phyloP scores from a whole-genome alignment of 2,888 invertebrate species.

The Salticus scenicus region DNA sequence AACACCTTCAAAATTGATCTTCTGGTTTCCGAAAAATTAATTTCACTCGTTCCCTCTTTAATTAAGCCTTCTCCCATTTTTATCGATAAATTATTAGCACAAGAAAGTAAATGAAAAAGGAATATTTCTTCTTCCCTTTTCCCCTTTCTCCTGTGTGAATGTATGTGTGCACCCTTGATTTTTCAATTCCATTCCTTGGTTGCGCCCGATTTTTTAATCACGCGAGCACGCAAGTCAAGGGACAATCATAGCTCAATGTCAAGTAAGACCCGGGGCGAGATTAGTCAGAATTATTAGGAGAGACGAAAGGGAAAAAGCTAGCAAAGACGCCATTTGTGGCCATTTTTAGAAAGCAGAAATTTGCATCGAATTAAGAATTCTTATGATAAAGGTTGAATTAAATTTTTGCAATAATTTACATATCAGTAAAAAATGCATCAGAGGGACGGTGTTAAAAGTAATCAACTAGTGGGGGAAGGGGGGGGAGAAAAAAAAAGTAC shows the following conservation, averaged over 20 bases:
- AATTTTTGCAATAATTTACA: too few relatives aligned
- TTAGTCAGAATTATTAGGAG: constrained; percentile 40
- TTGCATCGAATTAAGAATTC: too few relatives aligned
- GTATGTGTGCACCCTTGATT: constrained; percentile 62
- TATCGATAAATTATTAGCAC: constrained; percentile 62
- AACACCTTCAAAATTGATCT: constrained; percentile 39
- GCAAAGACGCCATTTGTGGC: background rate
- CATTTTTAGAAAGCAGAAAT: background rate
- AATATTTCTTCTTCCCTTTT: constrained; percentile 25
- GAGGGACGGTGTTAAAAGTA: too few relatives aligned
- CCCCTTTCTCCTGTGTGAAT: too few relatives aligned
- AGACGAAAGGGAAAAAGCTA: background rate
- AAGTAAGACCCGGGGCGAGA: constrained; percentile 32
- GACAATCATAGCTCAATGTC: constrained; percentile 58
- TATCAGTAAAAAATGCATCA: too few relatives aligned
- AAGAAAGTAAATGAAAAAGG: background rate
- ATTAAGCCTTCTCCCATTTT: constrained; percentile 54
- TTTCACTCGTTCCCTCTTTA: constrained; percentile 47
- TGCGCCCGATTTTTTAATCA: constrained; percentile 46
- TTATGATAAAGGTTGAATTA: too few relatives aligned
- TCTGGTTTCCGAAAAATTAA: constrained; percentile 44
- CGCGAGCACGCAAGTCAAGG: constrained; percentile 63
- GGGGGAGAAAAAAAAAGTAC: too few relatives aligned
- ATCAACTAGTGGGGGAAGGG: too few relatives aligned
- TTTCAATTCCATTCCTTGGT: constrained; percentile 58